Evolutionary conservation across 2,797 vertebrate genomes (phyloP), one percentile per base, ranked within the genome.

Genomic region (Pantherophis alleghaniensis): DNA sequence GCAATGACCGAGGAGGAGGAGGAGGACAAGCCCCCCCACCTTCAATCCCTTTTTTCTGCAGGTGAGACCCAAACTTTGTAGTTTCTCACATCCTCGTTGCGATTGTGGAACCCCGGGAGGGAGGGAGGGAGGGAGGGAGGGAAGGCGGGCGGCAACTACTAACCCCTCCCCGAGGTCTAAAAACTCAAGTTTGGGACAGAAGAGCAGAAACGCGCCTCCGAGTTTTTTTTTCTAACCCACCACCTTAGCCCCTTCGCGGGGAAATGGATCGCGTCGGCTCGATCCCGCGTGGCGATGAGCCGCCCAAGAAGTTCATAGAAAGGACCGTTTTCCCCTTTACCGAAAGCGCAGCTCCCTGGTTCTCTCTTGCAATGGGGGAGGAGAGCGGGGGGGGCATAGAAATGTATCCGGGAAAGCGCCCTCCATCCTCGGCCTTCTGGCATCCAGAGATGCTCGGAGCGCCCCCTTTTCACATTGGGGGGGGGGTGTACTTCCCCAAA

Each of bases 61-160:
- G 90, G 55, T 91, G 90, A 91, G 90, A 86, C 14, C 24, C 56
- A 28, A 59, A 32, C 87, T 60, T 60, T 32, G 32, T 18, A 37
- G 69, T 7, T 74, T 7, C 32, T 2, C 69, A 1, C 7, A 9
- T 7, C 7, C 1, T 3, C 7, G 18, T 22, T 42, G 32, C 16
- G 18, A 20, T 20, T 9, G 69, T 9, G 16, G 16, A 18, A 37
- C 1, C 69, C 3, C 4, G 4, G 3, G 4, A 16, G 22, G 42
- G 22, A 24, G 47, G 12, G 12, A 47, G 2, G 3, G 4, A 16
- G 22, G 42, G 10, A 24, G 47, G 11, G 11, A 47, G 20, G 3
- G 32, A 22, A 22, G 6, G 1, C 5, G 14, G 69, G 28, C 16
- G 37, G 47, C 83, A 28, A 26, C 24, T 26, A 3, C 6, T 2